phyloP scores from a whole-genome alignment of 2,113 vertebrate species.

The Hyla sarda region DNA sequence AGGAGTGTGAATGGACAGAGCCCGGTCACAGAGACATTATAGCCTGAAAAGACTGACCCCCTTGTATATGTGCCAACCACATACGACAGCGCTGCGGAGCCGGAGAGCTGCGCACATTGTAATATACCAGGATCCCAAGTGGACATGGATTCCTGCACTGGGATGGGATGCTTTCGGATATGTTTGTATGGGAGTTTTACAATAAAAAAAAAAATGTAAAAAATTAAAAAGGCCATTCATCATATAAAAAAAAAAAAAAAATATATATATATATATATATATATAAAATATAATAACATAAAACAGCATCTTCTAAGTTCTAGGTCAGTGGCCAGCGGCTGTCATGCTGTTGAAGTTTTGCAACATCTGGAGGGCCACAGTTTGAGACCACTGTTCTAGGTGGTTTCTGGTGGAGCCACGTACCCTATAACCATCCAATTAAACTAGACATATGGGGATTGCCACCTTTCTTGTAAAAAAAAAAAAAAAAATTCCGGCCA shows the following conservation, averaged over 20 bases:
- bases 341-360: no score
- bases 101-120: neutral
- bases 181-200: slow-evolving; percentile 13
- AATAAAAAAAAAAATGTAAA: slow-evolving; percentile 8
- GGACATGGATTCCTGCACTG: neutral
- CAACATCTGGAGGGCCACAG: no score
- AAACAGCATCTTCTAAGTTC: no score
- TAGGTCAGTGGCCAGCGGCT: no score
- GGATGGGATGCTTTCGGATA: neutral
- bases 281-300: no score
- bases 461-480: no score
- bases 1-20: neutral
- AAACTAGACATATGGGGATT: no score
- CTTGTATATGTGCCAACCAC: neutral
- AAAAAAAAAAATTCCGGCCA: no score
- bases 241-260: neutral
- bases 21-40: neutral
- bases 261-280: no score
- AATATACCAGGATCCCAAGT: slow-evolving; percentile 6
- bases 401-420: no score
- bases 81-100: neutral
- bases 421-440: no score
- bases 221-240: neutral
- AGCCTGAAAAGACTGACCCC: slow-evolving; percentile 12
- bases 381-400: no score